A percentile compares a stretch with the other conserved stretches of the same genome.
Evolutionary conservation across 2,888 invertebrate genomes (phyloP).

Genomic region (Drosophila anomelani): DNA sequence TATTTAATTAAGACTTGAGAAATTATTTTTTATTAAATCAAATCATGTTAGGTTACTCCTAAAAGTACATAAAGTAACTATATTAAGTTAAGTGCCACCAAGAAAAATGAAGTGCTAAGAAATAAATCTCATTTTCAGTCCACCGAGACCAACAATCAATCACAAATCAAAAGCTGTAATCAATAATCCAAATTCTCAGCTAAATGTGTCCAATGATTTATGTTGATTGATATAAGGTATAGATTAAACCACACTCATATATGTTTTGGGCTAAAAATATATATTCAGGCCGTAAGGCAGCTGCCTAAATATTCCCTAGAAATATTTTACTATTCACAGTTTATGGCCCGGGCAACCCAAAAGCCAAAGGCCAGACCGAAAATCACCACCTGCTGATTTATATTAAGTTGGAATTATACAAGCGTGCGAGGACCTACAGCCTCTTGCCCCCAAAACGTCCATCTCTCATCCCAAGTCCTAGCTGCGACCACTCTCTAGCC

Average conservation of each 20-base stretch:
- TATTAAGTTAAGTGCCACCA: neutral
- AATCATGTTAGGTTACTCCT: neutral
- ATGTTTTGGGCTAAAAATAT: neutral
- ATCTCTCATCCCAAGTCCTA: neutral
- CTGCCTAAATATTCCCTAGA: neutral
- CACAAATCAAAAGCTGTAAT: slow-evolving; percentile 14
- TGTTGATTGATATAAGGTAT: slow-evolving; percentile 2
- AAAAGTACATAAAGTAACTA: neutral
- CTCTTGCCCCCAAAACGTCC: neutral
- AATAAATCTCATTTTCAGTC: slow-evolving; percentile 6
- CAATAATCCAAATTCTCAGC: slow-evolving; percentile 4
- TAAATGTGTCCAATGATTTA: slow-evolving; percentile 17
- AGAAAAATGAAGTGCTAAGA: neutral
- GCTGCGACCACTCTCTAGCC: neutral
- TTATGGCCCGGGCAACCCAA: slow-evolving; percentile 7
- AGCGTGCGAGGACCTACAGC: slow-evolving; percentile 27
- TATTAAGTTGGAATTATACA: slow-evolving; percentile 57
- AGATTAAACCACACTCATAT: neutral
- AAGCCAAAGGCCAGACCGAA: slow-evolving; percentile 38
- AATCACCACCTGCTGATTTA: slow-evolving; percentile 72
- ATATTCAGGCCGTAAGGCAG: neutral
- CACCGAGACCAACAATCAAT: slow-evolving; percentile 3
- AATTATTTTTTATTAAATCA: neutral
- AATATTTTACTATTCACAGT: slow-evolving; percentile 11
- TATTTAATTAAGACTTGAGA: too few relatives aligned